phyloP scores from a whole-genome alignment of 2,113 vertebrate species.

The Gulo gulo region DNA sequence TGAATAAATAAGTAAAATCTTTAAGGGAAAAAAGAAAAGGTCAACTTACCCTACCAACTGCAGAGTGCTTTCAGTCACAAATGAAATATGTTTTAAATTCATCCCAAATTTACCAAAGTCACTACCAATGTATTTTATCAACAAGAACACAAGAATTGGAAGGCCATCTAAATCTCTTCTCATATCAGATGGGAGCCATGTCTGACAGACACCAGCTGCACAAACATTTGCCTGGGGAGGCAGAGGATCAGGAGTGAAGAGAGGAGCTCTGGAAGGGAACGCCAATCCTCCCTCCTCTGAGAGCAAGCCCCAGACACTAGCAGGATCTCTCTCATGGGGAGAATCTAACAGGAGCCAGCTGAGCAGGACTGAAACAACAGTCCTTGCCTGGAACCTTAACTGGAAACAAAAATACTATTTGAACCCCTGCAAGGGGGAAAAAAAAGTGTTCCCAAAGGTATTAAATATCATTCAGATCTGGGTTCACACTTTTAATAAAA shows the following conservation, averaged over 20 bases:
- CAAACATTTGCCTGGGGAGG: background rate
- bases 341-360: background rate
- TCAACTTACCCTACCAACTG: background rate
- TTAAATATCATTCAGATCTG: background rate
- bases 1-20: too few relatives aligned
- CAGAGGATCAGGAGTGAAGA: background rate
- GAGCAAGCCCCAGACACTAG: background rate
- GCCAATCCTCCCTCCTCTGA: background rate
- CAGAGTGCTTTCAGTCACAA: background rate
- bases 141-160: background rate
- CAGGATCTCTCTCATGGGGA: background rate
- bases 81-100: background rate
- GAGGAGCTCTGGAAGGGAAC: background rate
- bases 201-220: accelerated
- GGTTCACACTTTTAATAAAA: background rate
- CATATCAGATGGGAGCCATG: accelerated
- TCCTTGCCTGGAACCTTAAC: too few relatives aligned
- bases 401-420: background rate
- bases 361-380: background rate
- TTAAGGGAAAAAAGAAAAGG: too few relatives aligned
- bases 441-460: background rate
- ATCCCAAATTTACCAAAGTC: background rate
- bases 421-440: background rate
- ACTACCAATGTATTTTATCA: background rate
- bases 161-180: background rate